Evolutionary conservation across 2,888 invertebrate genomes (phyloP), one percentile per base, ranked within the genome.

Genomic region (Baronia brevicornis): DNA sequence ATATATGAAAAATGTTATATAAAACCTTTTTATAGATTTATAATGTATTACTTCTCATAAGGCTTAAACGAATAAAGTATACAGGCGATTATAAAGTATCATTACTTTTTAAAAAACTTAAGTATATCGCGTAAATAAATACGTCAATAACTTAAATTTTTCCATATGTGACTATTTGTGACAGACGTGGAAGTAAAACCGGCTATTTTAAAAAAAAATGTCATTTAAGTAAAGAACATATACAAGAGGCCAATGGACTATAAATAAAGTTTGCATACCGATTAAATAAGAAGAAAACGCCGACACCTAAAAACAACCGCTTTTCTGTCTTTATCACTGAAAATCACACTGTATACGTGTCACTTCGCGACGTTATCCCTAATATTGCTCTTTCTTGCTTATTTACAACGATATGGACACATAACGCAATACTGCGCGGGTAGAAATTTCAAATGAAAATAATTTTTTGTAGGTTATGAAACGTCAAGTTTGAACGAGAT

Each of bases 341-440:
- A 66, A 66, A 54, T 44, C 56, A 44, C 64, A 61, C 60, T 48
- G 34, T 43, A 56, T 65, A 67, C 64, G 69, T 61, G 61, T 53
- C 56, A 44, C 47, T 39, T 21, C 32, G 15, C 25, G 38, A 42
- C 44, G 50, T 55, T 56, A 45, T 48, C 43, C 62, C 63, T 57
- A 39, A 50, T 52, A 50, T 51, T 43, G 43, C 21, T 38, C 37
- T 50, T 47, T 37, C 39, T 46, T 52, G 51, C 44, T 63, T 61
- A 65, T 67, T 68, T 70, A 59, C 52, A 51, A 50, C 39, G 40
- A 52, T 57, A 51, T 49, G 44, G 48, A 43, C 29, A 52, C 56
- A 57, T 51, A 61, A 60, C 59, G 57, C 68, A 71, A 68, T 74
- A 58, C 68, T 70, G 39, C 60, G 80, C 77, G 80, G 80, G 80